phyloP scores from a whole-genome alignment of 2,113 vertebrate species.

The Aphyosemion australe region DNA sequence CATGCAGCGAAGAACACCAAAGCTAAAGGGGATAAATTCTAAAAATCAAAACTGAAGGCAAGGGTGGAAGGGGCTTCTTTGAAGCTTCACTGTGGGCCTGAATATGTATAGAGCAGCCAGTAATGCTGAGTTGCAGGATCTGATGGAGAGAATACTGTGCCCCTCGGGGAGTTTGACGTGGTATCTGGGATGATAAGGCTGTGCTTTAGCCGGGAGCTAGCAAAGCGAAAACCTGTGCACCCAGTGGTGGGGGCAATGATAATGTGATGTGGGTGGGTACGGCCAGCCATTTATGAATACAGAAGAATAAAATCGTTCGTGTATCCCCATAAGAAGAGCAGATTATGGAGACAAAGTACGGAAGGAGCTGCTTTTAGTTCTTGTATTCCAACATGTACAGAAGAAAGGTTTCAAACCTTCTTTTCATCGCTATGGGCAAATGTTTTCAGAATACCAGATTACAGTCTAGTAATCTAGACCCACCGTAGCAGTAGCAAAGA shows the following conservation, averaged over 20 bases:
- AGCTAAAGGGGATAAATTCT: conserved; percentile 13
- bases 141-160: conserved; percentile 23
- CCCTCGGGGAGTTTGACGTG: conserved; percentile 34
- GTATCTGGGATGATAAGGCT: conserved; percentile 49
- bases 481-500: no score
- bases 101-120: conserved; percentile 45
- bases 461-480: no score
- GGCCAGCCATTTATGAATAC: conserved; percentile 12
- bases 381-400: background rate
- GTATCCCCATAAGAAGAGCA: background rate
- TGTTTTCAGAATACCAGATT: no score
- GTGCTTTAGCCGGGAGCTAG: conserved; percentile 54
- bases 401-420: no score
- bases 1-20: conserved; percentile 1
- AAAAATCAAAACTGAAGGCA: conserved; percentile 24
- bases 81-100: conserved; percentile 44
- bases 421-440: no score
- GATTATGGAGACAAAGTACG: conserved; percentile 1
- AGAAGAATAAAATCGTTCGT: conserved; percentile 24
- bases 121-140: conserved; percentile 61
- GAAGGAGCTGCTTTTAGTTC: conserved; percentile 1
- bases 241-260: conserved; percentile 13
- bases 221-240: conserved; percentile 9
- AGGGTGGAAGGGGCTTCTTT: conserved; percentile 49
- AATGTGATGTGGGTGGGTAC: conserved; percentile 28